Evolutionary conservation across 2,888 invertebrate genomes (phyloP).

Genomic region (Globia sparganii): DNA sequence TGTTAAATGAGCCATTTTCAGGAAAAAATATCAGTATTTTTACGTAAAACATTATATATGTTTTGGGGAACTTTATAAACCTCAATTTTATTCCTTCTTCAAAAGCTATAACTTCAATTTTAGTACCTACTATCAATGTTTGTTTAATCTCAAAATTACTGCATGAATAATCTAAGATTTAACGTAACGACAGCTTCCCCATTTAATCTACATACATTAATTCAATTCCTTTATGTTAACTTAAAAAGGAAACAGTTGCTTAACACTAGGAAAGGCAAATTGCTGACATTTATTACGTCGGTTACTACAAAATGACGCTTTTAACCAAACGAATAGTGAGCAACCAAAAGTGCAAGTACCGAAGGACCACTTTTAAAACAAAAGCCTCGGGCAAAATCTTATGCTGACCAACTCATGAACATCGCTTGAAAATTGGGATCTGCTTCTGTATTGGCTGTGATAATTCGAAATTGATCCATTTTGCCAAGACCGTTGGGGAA

Average conservation of each 20-base stretch:
- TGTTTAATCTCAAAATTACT: neutral
- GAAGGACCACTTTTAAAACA: conserved; percentile 12
- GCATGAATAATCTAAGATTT: neutral
- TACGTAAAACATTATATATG: neutral
- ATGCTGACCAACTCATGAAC: neutral
- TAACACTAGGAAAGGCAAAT: conserved; percentile 67
- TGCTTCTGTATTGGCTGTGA: neutral
- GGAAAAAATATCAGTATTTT: neutral
- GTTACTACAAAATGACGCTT: conserved; percentile 69
- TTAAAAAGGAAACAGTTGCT: conserved; percentile 66
- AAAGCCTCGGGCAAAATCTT: neutral
- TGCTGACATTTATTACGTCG: conserved; percentile 70
- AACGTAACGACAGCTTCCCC: neutral
- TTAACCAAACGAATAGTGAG: conserved; percentile 66
- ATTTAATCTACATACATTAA: conserved; percentile 47
- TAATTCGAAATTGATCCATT: neutral
- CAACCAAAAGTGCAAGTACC: neutral
- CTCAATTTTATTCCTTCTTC: neutral
- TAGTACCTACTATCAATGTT: neutral
- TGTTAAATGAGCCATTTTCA: conserved; percentile 1
- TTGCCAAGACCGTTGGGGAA: neutral
- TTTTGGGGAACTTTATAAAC: neutral
- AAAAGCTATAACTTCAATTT: neutral
- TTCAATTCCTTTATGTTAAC: conserved; percentile 56
- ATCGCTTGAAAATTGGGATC: conserved; percentile 1